Base-by-base conservation (phyloP, 2,888 invertebrate species). In the Mimas tiliae region DNA sequence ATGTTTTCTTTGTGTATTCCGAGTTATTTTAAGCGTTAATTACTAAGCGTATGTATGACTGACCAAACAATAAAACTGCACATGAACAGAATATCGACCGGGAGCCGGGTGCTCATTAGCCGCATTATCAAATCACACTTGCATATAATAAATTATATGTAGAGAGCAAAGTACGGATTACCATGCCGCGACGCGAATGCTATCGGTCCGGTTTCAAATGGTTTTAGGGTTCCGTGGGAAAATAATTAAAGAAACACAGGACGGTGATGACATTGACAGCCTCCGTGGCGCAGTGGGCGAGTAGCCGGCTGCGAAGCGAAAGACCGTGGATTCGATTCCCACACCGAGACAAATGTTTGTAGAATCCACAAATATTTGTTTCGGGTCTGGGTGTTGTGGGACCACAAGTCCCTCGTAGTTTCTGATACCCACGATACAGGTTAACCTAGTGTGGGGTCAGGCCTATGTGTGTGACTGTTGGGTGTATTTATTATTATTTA, bases 21-120 rank as follows among this genome's bases (percentile, higher is more conserved):
- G 11, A 52, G 52, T 52, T 58, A 42, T 42, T 38, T 12, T 21
- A 38, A 12, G 27, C 1, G 42, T 42, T 12, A 8, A 42, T 58
- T 58, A 58, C 12, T 58, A 21, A 38, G 19, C 42, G 58, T 58
- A 58, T 58, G 58, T 58, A 58, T 58, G 58, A 58, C 42, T 58
- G 42, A 53, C n/a, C 33, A 12, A 27, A 52, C 14, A 50, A 55
- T 34, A 55, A 55, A 38, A 58, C 55, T 53, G 55, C 11, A 55
- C n/a, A 16, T n/a, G 19, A 12, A 50, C 9, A 19, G 27, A n/a
- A 19, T 50, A 50, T 45, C 45, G 45, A 8, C 16, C 42, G 19
- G 19, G 9, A 1, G 38, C 6, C 42, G 19, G 58, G 12, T 12
- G 58, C 58, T 58, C 19, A 19, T 58, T 38, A 55, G 16, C 2